These are phyloP conservation scores for Oreotrochilus melanogaster DNA, from an alignment of 2,113 vertebrate species.

Conservation along the genomic window DNA sequence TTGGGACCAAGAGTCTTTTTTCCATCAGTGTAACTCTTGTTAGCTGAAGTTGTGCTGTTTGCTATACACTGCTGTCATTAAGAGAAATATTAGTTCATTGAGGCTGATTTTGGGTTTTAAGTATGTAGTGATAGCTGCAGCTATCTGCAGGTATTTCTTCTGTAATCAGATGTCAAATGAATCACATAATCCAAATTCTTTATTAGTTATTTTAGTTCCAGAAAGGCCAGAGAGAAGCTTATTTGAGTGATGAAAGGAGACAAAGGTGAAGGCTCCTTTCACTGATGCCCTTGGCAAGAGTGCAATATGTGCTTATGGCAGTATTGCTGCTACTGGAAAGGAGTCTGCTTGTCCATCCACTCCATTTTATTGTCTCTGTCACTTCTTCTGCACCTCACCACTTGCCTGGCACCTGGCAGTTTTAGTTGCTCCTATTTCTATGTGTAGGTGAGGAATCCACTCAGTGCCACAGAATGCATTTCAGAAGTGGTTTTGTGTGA, in stretches of 20 bases:
- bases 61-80: accelerated
- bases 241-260: neutral
- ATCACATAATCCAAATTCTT: neutral
- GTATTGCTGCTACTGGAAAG: neutral
- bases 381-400: neutral
- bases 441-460: accelerated
- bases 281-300: neutral
- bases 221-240: neutral
- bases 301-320: accelerated
- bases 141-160: neutral
- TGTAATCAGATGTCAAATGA: neutral
- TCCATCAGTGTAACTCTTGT: neutral
- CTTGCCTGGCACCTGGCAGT: neutral
- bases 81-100: neutral
- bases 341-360: neutral
- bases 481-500: neutral
- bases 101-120: neutral
- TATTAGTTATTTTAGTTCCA: neutral
- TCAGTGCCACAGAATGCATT: accelerated
- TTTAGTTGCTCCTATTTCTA: neutral
- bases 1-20: neutral
- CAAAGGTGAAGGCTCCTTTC: neutral
- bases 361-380: neutral
- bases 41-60: neutral
- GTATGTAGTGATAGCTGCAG: neutral